Evolutionary conservation across 2,888 invertebrate species (phyloP).

Genomic region (Neoscelio sp.): DNA sequence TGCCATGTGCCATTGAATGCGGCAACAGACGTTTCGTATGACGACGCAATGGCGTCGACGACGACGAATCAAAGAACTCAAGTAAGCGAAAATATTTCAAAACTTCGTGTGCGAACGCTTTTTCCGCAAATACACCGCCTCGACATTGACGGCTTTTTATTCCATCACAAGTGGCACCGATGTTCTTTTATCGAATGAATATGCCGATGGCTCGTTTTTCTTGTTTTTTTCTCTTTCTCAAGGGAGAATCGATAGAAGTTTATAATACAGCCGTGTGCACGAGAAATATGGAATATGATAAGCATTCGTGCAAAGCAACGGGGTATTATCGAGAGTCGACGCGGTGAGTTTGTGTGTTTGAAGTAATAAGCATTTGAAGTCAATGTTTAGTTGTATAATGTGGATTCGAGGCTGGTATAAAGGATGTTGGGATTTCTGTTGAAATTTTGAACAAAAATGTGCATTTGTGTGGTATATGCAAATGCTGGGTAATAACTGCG

Average conservation of each 20-base stretch:
- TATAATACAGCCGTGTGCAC: slow-evolving; percentile 29
- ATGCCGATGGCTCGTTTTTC: slow-evolving; percentile 38
- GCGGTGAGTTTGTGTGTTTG: slow-evolving; percentile 13
- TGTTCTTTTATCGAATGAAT: slow-evolving; percentile 60
- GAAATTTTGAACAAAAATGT: too few relatives aligned
- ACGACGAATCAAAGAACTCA: slow-evolving; percentile 47
- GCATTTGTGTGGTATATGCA: too few relatives aligned
- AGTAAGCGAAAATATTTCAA: slow-evolving; percentile 62
- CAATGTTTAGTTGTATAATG: slow-evolving; percentile 5
- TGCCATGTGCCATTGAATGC: slow-evolving; percentile 26
- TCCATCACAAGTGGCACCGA: slow-evolving; percentile 41
- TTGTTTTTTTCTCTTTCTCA: slow-evolving; percentile 13
- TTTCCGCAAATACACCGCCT: slow-evolving; percentile 13
- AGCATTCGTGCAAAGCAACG: too few relatives aligned
- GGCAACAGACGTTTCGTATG: slow-evolving; percentile 37
- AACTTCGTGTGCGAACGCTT: slow-evolving; percentile 32
- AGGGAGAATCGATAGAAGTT: slow-evolving; percentile 40
- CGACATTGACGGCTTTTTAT: slow-evolving; percentile 30
- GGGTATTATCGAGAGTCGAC: slow-evolving; percentile 34
- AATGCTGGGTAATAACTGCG: too few relatives aligned
- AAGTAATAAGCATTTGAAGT: slow-evolving; percentile 39
- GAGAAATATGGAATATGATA: slow-evolving; percentile 31
- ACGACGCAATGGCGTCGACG: slow-evolving; percentile 46
- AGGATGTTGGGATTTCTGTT: too few relatives aligned
- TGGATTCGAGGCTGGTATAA: not conserved